Conservation (phyloP, 2,888 invertebrate genomes). For the Helleia helle region DNA sequence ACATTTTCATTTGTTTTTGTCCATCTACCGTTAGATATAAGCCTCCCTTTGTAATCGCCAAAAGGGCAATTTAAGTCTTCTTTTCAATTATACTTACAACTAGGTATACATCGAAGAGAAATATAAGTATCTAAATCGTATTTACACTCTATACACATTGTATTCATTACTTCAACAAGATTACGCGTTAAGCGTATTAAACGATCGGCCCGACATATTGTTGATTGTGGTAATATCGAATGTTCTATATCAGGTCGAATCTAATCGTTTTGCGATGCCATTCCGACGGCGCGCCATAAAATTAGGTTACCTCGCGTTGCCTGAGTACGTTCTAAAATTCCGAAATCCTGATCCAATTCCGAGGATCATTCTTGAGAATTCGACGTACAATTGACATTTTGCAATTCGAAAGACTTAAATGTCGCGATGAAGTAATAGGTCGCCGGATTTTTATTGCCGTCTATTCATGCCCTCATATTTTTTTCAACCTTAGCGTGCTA, state of each 20-base stretch:
- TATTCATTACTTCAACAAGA: no score
- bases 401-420: slow-evolving; percentile 26
- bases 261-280: slow-evolving; percentile 38
- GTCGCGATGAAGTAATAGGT: slow-evolving; percentile 12
- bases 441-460: slow-evolving; percentile 9
- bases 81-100: no score
- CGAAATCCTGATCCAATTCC: slow-evolving; percentile 42
- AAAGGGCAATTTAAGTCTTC: no score
- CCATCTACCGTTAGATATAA: no score
- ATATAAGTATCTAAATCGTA: no score
- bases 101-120: no score
- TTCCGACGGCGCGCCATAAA: slow-evolving; percentile 38
- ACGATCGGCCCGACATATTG: slow-evolving; percentile 40
- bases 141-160: no score
- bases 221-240: slow-evolving; percentile 42
- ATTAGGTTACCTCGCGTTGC: slow-evolving; percentile 50
- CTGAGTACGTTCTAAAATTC: slow-evolving; percentile 43
- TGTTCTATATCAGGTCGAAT: slow-evolving; percentile 54
- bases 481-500: slow-evolving; percentile 10
- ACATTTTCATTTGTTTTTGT: no score
- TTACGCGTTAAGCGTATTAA: slow-evolving; percentile 25
- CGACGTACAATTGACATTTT: slow-evolving; percentile 36
- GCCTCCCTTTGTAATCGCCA: no score
- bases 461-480: slow-evolving; percentile 3
- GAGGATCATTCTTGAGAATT: slow-evolving; percentile 42